Evolutionary conservation across 2,797 vertebrate genomes (phyloP).

Genomic region (Danio aesculapii): DNA sequence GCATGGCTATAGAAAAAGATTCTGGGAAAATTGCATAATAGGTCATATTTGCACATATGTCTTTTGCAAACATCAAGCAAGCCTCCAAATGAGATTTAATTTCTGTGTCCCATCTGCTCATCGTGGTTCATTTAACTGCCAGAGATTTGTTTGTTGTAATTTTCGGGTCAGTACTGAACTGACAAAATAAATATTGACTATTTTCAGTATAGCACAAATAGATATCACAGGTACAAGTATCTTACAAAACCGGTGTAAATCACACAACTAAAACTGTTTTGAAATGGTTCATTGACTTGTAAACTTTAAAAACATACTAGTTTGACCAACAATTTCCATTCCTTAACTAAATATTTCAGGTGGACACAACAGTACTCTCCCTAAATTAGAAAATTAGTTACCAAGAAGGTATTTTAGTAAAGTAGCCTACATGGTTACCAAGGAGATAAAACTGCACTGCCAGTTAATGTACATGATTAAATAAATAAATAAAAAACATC

Average conservation of each 20-base stretch:
- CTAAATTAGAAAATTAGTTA: neutral
- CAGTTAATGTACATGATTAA: neutral
- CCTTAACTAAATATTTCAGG: too few relatives aligned
- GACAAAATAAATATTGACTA: neutral
- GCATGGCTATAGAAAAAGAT: neutral
- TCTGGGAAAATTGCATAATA: neutral
- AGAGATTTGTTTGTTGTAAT: neutral
- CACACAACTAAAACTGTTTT: too few relatives aligned
- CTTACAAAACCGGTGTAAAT: neutral
- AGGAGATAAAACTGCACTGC: neutral
- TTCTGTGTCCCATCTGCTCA: neutral
- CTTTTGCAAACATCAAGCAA: constrained; percentile 8
- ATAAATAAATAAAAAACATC: neutral
- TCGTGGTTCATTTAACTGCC: neutral
- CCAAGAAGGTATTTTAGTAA: neutral
- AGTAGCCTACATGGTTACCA: neutral
- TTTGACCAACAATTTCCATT: neutral
- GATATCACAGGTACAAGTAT: neutral
- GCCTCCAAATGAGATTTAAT: constrained; percentile 5
- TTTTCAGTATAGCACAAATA: neutral
- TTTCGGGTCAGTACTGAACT: neutral
- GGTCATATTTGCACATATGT: constrained; percentile 23
- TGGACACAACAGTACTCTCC: too few relatives aligned
- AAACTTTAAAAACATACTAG: too few relatives aligned
- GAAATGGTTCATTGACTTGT: too few relatives aligned